phyloP scores from a whole-genome alignment of 1,140 invertebrate genomes.

The Drosophila sturtevanti region DNA sequence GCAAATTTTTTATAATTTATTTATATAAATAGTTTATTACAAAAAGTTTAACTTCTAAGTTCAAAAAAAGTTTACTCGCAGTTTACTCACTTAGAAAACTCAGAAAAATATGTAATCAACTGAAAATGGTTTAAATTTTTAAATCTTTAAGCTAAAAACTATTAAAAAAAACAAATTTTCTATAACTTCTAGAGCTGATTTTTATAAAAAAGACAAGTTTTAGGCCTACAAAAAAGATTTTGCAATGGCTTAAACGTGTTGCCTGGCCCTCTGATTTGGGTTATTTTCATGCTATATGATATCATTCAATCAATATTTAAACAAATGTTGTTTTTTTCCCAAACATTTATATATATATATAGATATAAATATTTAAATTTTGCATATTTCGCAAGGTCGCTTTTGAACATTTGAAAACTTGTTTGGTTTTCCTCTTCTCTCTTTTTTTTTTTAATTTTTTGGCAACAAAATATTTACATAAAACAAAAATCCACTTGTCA shows the following conservation, averaged over 20 bases:
- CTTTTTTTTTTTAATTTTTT: constrained; percentile 18
- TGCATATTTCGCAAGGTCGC: constrained; percentile 62
- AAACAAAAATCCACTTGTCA: constrained; percentile 23
- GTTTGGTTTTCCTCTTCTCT: constrained; percentile 42
- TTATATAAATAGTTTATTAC: too few species aligned
- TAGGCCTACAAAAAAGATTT: background rate
- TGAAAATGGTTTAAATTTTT: too few species aligned
- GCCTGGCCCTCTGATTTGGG: background rate
- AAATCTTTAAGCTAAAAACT: too few species aligned
- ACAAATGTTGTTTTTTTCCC: constrained; percentile 8
- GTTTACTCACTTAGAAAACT: too few species aligned
- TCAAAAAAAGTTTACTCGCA: too few species aligned
- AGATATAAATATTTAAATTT: constrained; percentile 36
- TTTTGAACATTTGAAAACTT: constrained; percentile 43
- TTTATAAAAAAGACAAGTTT: too few species aligned
- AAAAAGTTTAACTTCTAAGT: too few species aligned
- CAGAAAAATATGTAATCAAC: too few species aligned
- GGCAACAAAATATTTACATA: constrained; percentile 12
- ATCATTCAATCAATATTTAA: constrained; percentile 48
- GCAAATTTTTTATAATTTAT: too few species aligned
- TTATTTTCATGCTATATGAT: constrained; percentile 24
- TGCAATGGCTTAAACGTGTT: background rate
- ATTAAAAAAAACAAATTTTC: too few species aligned
- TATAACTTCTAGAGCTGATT: too few species aligned
- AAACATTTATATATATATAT: background rate